Evolutionary conservation across 30 jellyfish, hydroid and myxozoan genomes (phyloP), one percentile per base, ranked within the genome.

Genomic region (Clytia hemisphaerica): DNA sequence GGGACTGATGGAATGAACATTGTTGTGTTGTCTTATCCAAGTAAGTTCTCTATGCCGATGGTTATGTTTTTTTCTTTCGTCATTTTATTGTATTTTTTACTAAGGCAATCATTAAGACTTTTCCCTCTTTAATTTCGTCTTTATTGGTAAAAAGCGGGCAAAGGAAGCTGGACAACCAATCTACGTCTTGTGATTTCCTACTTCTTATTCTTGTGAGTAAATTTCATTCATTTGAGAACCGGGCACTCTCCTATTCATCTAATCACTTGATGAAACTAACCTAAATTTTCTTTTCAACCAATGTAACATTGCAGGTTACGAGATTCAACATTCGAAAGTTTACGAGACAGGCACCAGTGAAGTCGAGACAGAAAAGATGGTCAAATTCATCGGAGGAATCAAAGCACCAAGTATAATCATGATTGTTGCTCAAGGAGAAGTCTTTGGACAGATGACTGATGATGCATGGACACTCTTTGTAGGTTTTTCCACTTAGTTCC

Each of bases 401-500:
- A 59, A 76, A 58, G 88, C 88, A 21, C 79, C 85, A 9, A 61
- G 72, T 75, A 55, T 89, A 18, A 55, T 89, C 1, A 54, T 82
- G 54, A 75, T 89, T 18, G 85, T 88, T 3, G 42, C 89, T 15
- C 93, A 89, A 34, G 98, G 98, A 3, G 98, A 89, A 30, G 82
- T 77, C 15, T 79, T 83, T 31, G 73, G 83, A 15, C 91, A 79
- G 15, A 72, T 76, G 46, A 84, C 76, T 0, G 89, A 72, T 24
- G 98, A 77, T 6, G 98, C 79, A 27, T 89, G 95, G 95, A 93
- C 80, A 53, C 46, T 92, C 1, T 62, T 89, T 85, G 98, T 89
- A 75, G 38, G 19, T 42, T 12, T 12, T 42, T 12, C 54, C 54
- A 42, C 10, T 40, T 40, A 40, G 53, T n/a, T 40, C 10, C 16